These are phyloP conservation scores for Drosophila kikkawai DNA, from an alignment of 1,140 invertebrate species.

Conservation along the genomic window DNA sequence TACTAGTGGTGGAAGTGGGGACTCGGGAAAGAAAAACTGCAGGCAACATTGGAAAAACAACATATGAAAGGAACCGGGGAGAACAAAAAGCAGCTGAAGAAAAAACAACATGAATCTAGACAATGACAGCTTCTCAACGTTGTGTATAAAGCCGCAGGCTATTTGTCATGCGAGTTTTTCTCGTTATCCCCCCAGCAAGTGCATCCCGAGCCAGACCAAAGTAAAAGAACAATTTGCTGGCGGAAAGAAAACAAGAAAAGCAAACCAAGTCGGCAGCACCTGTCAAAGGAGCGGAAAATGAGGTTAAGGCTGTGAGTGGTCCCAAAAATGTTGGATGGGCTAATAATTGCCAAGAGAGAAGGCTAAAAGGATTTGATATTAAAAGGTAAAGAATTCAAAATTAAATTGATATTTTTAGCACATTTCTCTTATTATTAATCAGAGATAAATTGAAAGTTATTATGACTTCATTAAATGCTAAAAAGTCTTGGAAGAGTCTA, in stretches of 20 bases:
- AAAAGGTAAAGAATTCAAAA: background rate
- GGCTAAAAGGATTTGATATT: too few relatives aligned
- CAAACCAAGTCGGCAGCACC: constrained; percentile 42
- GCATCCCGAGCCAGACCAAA: constrained; percentile 26
- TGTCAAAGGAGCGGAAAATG: constrained; percentile 47
- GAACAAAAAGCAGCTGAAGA: constrained; percentile 30
- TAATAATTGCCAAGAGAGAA: constrained; percentile 22
- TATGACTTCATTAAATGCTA: too few relatives aligned
- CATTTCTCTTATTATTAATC: background rate
- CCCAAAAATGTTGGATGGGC: constrained; percentile 10
- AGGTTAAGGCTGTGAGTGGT: constrained; percentile 42
- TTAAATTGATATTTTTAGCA: background rate
- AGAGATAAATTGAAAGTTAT: background rate
- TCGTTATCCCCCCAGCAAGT: constrained; percentile 44
- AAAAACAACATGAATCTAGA: constrained; percentile 66
- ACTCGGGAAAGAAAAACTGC: constrained; percentile 25
- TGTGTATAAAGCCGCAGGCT: constrained; percentile 66
- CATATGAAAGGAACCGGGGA: constrained; percentile 21
- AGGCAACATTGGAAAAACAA: constrained; percentile 39
- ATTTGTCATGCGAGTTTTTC: constrained; percentile 66
- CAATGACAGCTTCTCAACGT: constrained; percentile 69
- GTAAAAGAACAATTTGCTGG: constrained; percentile 43
- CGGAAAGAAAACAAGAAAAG: constrained; percentile 18
- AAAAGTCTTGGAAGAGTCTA: background rate
- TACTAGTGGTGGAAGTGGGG: background rate